phyloP scores from a whole-genome alignment of 2,797 vertebrate genomes.

The Astyanax mexicanus region DNA sequence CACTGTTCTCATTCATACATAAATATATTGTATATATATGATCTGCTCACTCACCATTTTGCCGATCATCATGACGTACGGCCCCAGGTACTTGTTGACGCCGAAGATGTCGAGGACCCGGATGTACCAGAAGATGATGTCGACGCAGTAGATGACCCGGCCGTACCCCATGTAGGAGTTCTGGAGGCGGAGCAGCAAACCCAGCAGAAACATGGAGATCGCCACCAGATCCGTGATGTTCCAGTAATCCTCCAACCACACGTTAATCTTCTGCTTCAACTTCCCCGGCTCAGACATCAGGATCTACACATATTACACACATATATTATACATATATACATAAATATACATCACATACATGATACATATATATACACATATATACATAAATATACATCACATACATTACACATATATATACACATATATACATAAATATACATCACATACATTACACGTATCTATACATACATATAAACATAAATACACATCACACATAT shows the following conservation, averaged over 20 bases:
- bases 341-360: no score
- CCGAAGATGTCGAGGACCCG: slow-evolving; percentile 97
- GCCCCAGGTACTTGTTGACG: slow-evolving; percentile 97
- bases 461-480: no score
- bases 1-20: no score
- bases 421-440: no score
- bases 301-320: slow-evolving; percentile 78
- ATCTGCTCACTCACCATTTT: slow-evolving; percentile 99
- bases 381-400: no score
- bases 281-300: slow-evolving; percentile 98
- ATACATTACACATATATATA: no score
- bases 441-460: no score
- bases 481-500: not conserved
- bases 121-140: slow-evolving; percentile 99
- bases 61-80: slow-evolving; percentile 99
- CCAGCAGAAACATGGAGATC: slow-evolving; percentile 90
- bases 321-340: no score
- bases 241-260: slow-evolving; percentile 98
- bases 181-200: slow-evolving; percentile 90
- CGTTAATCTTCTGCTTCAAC: slow-evolving; percentile 95
- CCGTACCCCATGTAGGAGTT: slow-evolving; percentile 95
- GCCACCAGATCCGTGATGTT: slow-evolving; percentile 95
- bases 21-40: no score
- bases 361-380: no score
- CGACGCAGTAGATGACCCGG: slow-evolving; percentile 96